phyloP scores from a whole-genome alignment of 1,140 invertebrate genomes.

The Platorchestia sp. region DNA sequence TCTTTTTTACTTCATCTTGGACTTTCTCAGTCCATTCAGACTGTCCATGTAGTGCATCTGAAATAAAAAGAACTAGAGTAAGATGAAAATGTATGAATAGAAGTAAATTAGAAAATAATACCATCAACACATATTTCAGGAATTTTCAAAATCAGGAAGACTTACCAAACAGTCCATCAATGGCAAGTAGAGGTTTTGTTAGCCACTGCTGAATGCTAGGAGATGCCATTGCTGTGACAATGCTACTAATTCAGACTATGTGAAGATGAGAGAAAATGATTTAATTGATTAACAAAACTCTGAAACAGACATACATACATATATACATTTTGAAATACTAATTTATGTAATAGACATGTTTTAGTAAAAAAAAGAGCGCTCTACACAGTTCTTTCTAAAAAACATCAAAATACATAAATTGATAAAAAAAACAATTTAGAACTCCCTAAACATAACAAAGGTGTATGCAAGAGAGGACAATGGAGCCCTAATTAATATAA shows the following conservation, averaged over 20 bases:
- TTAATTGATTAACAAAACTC: background rate
- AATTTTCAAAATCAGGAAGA: background rate
- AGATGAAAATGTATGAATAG: background rate
- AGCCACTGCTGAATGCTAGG: background rate
- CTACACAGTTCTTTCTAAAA: no score
- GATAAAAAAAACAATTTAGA: no score
- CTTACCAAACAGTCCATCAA: background rate
- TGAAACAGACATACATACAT: background rate
- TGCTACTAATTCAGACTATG: background rate
- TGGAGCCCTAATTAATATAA: no score
- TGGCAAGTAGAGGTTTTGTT: background rate
- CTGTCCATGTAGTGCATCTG: background rate
- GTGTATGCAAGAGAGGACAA: no score
- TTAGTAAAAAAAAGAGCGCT: no score
- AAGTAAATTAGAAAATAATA: background rate
- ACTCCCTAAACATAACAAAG: no score
- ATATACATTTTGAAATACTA: background rate
- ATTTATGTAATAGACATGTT: background rate
- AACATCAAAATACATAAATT: no score
- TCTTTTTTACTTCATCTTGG: background rate
- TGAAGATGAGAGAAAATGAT: background rate
- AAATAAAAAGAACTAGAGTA: background rate
- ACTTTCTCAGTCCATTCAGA: background rate
- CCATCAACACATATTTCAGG: background rate
- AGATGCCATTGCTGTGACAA: background rate